Conservation (phyloP, 2,113 vertebrate species). For the Pituophis catenifer region DNA sequence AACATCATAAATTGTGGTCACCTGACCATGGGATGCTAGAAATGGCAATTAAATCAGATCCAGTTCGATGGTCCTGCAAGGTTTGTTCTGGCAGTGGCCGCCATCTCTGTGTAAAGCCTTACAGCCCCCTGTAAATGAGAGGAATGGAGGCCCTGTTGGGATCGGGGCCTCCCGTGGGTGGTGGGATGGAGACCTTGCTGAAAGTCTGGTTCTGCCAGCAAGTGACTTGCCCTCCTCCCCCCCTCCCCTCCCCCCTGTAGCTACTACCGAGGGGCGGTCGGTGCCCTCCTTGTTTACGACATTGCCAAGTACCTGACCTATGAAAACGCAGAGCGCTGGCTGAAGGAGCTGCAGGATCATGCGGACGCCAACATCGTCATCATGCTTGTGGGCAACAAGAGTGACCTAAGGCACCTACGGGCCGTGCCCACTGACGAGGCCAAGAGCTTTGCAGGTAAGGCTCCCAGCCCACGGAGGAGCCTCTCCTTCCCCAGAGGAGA, state of each 20-base stretch:
- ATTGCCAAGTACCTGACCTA: slow-evolving; percentile 87
- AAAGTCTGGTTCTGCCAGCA: not conserved
- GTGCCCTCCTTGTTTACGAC: slow-evolving; percentile 83
- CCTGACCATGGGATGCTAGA: not conserved
- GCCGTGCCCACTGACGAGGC: slow-evolving; percentile 82
- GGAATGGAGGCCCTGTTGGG: not conserved
- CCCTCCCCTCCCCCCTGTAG: slow-evolving; percentile 30
- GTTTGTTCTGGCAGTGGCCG: not conserved
- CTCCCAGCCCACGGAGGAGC: not conserved
- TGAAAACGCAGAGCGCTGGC: slow-evolving; percentile 83
- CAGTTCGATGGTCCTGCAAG: not conserved
- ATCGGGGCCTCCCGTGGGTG: not conserved
- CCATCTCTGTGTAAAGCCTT: not conserved
- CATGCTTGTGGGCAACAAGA: slow-evolving; percentile 88
- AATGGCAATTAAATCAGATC: not conserved
- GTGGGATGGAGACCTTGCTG: not conserved
- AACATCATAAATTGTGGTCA: not conserved
- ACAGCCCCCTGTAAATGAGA: not conserved
- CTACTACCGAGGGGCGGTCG: slow-evolving; percentile 82
- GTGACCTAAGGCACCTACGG: slow-evolving; percentile 74
- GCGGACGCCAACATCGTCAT: slow-evolving; percentile 85
- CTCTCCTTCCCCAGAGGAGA: not conserved
- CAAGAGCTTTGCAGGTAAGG: slow-evolving; percentile 76
- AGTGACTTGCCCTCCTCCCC: not conserved
- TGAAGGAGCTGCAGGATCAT: slow-evolving; percentile 86